These are phyloP conservation scores for Eudyptes chrysolophus DNA, from an alignment of 2,113 vertebrate species.

Conservation along the genomic window DNA sequence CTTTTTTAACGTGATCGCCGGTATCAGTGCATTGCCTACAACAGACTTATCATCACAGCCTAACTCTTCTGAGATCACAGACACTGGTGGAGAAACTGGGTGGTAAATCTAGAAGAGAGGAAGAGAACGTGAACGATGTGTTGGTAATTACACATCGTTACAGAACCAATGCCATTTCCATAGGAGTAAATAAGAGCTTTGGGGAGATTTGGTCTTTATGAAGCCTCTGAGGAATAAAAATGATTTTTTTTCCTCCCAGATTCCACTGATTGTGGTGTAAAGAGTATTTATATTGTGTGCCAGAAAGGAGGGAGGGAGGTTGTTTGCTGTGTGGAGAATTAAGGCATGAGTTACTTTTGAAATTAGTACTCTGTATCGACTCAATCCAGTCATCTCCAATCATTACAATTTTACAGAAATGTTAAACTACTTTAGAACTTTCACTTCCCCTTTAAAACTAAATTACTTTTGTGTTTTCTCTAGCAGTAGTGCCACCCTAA, in stretches of 20 bases:
- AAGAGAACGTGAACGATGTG: background rate
- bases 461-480: conserved; percentile 76
- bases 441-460: conserved; percentile 79
- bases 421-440: conserved; percentile 81
- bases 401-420: conserved; percentile 75
- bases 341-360: conserved; percentile 77
- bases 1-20: background rate
- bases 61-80: background rate
- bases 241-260: background rate
- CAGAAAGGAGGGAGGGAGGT: background rate
- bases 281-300: conserved; percentile 5
- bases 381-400: conserved; percentile 66
- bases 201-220: background rate
- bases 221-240: conserved; percentile 13
- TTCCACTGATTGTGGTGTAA: background rate
- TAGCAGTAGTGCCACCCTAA: conserved; percentile 67
- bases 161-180: background rate
- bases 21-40: background rate
- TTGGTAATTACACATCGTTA: background rate
- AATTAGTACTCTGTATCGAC: conserved; percentile 73
- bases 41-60: background rate
- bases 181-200: conserved; percentile 7
- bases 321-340: conserved; percentile 62
- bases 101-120: background rate
- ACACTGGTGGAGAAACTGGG: background rate